phyloP scores from a whole-genome alignment of 2,888 invertebrate genomes.

The Heliconius cydno region DNA sequence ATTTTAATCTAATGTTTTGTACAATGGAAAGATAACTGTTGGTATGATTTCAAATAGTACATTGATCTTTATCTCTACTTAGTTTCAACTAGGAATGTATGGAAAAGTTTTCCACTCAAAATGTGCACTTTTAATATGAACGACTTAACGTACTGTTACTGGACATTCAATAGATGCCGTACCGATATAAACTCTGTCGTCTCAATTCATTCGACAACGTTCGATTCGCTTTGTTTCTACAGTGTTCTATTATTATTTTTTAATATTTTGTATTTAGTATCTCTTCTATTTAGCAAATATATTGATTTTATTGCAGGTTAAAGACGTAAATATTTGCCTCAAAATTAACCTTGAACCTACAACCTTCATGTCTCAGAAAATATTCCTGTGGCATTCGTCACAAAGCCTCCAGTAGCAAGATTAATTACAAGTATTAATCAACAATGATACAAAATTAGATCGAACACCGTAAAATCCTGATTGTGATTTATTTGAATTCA shows the following conservation, averaged over 20 bases:
- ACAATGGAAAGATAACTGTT: neutral
- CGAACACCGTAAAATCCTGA: neutral
- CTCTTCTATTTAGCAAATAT: neutral
- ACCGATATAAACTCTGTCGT: constrained; percentile 14
- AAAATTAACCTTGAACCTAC: neutral
- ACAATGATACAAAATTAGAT: constrained; percentile 12
- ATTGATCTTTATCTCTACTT: neutral
- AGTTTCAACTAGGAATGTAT: neutral
- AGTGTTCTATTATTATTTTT: neutral
- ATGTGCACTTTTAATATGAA: constrained; percentile 15
- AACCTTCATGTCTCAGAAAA: neutral
- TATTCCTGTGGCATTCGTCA: neutral
- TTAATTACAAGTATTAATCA: constrained; percentile 1
- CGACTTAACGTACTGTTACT: constrained; percentile 13
- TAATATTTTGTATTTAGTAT: neutral
- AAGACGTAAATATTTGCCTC: neutral
- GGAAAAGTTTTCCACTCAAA: constrained; percentile 7
- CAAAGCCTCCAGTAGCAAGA: neutral
- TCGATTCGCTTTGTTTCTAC: neutral
- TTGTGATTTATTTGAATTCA: constrained; percentile 10
- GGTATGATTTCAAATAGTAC: neutral
- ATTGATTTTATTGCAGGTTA: neutral
- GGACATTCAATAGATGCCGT: constrained; percentile 19
- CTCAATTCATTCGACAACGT: neutral
- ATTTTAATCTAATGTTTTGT: too few species aligned